Evolutionary conservation across 2,888 invertebrate genomes (phyloP), one percentile per base, ranked within the genome.

Genomic region (Macrophya alboannulata): DNA sequence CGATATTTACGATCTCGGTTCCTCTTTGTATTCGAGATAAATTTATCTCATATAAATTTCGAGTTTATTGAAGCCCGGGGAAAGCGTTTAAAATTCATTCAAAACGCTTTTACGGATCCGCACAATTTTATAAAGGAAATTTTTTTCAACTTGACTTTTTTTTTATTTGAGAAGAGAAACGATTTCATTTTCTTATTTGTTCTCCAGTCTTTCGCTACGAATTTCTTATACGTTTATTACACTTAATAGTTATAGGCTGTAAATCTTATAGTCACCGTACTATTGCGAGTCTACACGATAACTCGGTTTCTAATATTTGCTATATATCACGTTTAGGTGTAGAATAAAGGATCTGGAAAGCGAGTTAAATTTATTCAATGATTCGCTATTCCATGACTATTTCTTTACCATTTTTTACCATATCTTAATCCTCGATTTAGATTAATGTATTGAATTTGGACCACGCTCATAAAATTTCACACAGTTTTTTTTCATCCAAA

Each of bases 41-140:
- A 48, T 48, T 25, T n/a, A 21, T 68, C 62, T 59, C 6, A 31
- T 55, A 55, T 79, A 68, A 51, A 62, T 86, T 87, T 72, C 79
- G 48, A 12, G 48, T 59, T 85, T 77, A 76, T 68, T 62, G 81
- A 72, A 62, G 51, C 84, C 48, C 84, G 48, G 81, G 76, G 82
- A 72, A 77, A 51, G 82, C 84, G 59, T 65, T 65, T 15, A 40
- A 45, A 65, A 85, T 79, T 85, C 84, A 84, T 86, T 87, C 51
- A 77, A 84, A 85, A 85, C 82, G 68, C 31, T 37, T 37, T n/a
- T 55, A 55, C 55, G 55, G n/a, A 55, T 55, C n/a, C n/a, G 55
- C 1, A 55, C 5, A 55, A 17, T 15, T 17, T 62, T 72, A 79
- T 55, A 85, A 84, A 85, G 87, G 86, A 85, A 86, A 85, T 84